Evolutionary conservation across 2,113 vertebrate species (phyloP).

Genomic region (Illadopsis cleaveri): DNA sequence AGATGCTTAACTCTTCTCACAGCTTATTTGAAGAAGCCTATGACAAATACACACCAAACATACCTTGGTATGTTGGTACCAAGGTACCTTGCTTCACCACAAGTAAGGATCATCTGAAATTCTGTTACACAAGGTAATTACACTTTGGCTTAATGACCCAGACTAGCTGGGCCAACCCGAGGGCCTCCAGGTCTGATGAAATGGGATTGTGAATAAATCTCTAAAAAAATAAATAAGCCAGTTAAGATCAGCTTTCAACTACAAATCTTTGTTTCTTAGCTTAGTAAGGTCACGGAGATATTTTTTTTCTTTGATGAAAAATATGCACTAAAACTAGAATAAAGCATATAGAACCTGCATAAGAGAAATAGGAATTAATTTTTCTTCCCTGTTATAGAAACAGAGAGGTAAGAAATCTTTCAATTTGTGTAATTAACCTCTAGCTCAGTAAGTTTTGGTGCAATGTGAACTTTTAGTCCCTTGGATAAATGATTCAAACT

Average conservation of each 20-base stretch:
- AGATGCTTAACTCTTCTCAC: neutral
- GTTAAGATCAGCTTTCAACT: neutral
- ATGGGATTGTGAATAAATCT: neutral
- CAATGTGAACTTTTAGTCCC: neutral
- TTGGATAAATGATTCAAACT: neutral
- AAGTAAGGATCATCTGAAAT: neutral
- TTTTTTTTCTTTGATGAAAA: neutral
- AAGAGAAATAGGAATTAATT: neutral
- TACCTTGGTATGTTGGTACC: neutral
- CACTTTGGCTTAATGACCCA: neutral
- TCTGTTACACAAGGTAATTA: neutral
- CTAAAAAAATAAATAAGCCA: neutral
- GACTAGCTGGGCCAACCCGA: neutral
- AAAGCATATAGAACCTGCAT: neutral
- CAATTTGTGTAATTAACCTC: neutral
- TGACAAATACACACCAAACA: neutral
- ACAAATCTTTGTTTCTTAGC: neutral
- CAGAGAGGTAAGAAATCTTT: neutral
- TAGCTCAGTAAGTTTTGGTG: neutral
- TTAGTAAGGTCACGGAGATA: neutral
- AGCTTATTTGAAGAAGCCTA: neutral
- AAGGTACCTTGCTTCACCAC: neutral
- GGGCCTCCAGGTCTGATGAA: neutral
- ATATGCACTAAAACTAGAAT: neutral
- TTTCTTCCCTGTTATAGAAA: neutral